Base-by-base conservation (phyloP, 1,140 invertebrate genomes). In the Halictus rubicundus region DNA sequence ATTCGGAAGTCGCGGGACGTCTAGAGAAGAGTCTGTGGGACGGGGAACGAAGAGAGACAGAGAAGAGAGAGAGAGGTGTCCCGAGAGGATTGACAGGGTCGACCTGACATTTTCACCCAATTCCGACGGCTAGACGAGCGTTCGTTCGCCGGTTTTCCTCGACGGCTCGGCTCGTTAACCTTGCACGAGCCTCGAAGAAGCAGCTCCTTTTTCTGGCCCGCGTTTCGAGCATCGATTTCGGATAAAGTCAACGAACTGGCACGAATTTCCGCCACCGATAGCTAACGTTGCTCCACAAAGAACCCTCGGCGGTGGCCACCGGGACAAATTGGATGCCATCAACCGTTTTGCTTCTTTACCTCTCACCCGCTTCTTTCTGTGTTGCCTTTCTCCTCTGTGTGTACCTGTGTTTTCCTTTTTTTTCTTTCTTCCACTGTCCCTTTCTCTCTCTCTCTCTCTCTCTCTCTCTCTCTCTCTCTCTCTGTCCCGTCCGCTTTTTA, bases 231-330 rank as follows among this genome's bases (percentile, higher is more conserved):
- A 86, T 86, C 80, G 85, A 87, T 87, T 87, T 87, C 78, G 82
- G 68, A 82, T 82, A 76, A 84, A 84, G 85, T 84, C 82, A 82
- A 87, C 61, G 80, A 87, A 84, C 86, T 81, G 83, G 76, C 84
- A 79, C 46, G 83, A 82, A 85, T 86, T 79, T 82, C 78, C 78
- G 61, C 0, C 70, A 52, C 19, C 63, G 70, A 74, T 85, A 66
- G n/a, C 12, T 23, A 68, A 57, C 66, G 52, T 37, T 27, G 21
- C 39, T 63, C 39, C 49, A 65, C 65, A 87, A 81, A 85, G 64
- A 49, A 61, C 16, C 42, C n/a, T 59, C 39, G 66, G 4, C 14
- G 65, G 57, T 77, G 42, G 42, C 42, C 9, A 14, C 42, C 69
- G 57, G 19, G 54, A 87, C 72, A 87, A 80, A 84, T 87, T 87